Base-by-base conservation (phyloP, 1,140 invertebrate genomes). In the Bombus fervidus region DNA sequence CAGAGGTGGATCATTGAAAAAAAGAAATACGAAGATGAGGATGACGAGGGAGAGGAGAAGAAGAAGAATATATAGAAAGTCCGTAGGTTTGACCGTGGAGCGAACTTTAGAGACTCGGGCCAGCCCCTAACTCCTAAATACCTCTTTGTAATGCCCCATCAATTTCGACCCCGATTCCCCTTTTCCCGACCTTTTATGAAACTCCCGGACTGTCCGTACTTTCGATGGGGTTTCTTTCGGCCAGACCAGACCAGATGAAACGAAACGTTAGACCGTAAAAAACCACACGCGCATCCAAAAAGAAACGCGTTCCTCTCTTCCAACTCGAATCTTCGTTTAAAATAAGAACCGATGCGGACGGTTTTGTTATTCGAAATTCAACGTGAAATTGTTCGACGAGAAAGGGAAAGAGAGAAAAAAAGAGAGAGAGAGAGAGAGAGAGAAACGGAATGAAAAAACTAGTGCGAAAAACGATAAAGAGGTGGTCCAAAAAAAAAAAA, bases 141-240 rank as follows among this genome's bases (percentile, higher is more conserved):
- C 74, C 85, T 83, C 66, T 87, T 92, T 91, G 90, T 68, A 34
- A 85, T 82, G 87, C 68, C 81, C 83, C 86, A 89, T 86, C 85
- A 90, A 86, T 71, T 59, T 81, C 62, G 34, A 72, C 59, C 80
- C 47, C 47, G 18, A 81, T 53, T 53, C 53, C 79, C 53, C 53
- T 39, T 79, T 89, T 53, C 34, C 59, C 75, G 47, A 72, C 53
- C 71, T 64, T 89, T 85, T 41, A 57, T 41, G 66, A 90, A 89
- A 92, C 83, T 94, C 92, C 74, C 92, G 88, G 91, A 84, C 94
- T 90, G 90, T 94, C 91, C 92, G 90, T 91, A 93, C 90, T 94
- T 93, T 93, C 91, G 92, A 93, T 92, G 91, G 90, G 84, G 92
- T 93, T 87, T 91, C 91, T 93, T 94, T 93, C 92, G 89, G 90